Evolutionary conservation across 2,797 vertebrate species (phyloP), one percentile per base, ranked within the genome.

Genomic region (Sebastes vulpes): DNA sequence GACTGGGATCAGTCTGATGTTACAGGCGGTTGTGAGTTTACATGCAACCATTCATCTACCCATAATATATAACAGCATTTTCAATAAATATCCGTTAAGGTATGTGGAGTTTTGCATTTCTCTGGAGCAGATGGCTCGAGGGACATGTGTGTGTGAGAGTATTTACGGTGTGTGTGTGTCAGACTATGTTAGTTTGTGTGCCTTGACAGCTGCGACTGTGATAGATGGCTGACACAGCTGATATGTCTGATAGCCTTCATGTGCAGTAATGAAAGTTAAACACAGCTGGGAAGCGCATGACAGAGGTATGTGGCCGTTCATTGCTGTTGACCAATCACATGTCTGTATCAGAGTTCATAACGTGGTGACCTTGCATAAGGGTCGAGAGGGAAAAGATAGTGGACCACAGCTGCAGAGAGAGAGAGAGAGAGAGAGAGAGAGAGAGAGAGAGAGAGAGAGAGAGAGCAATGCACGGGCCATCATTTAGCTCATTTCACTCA

Each of bases 241-340:
- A 93, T 85, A 80, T 64, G 60, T 81, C 74, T 11, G 75, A 92
- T 83, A 80, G 85, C 52, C 75, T 82, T 85, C 84, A 77, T 89
- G 66, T 77, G 79, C 58, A 81, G 83, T 91, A 90, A 92, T 94
- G 86, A 92, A 92, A 90, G 88, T 87, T 70, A 85, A 93, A 92
- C 89, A 92, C 90, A 93, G 92, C 88, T 94, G 93, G 85, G 81
- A 67, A 67, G 75, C 32, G 57, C 81, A 70, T 76, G 75, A 81
- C 84, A 60, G 82, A 71, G 86, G 69, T 65, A 90, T 88, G 85
- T 75, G 82, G 82, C 70, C 65, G 58, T 46, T 83, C 81, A 72
- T 18, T n/a, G 42, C 63, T 20, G 68, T 31, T 52, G 38, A 85
- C 89, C 89, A 79, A 84, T 89, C 88, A 7, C 59, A 77, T 82